phyloP scores from a whole-genome alignment of 2,888 invertebrate genomes.

The Myathropa florea region DNA sequence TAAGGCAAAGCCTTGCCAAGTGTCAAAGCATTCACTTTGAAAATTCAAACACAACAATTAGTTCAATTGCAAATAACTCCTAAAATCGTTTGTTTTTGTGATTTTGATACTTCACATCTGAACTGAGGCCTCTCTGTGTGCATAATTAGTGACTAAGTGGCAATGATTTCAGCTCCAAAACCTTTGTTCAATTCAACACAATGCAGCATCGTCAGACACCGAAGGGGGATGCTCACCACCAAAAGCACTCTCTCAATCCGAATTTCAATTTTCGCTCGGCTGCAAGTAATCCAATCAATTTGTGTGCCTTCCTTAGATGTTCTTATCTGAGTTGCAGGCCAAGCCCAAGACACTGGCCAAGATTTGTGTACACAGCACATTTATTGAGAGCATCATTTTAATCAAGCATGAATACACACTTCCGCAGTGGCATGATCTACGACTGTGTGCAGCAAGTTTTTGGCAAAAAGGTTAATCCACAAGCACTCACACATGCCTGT shows the following conservation, averaged over 20 bases:
- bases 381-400: conserved; percentile 12
- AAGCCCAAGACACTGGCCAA: not conserved
- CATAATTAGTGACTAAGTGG: not conserved
- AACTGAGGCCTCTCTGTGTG: not conserved
- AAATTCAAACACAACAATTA: not conserved
- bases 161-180: not conserved
- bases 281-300: conserved; percentile 48
- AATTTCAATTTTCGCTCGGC: conserved; percentile 15
- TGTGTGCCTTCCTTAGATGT: not conserved
- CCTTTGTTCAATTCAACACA: not conserved
- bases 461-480: conserved; percentile 9
- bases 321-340: not conserved
- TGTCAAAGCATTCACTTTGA: not conserved
- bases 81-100: not conserved
- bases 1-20: not conserved
- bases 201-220: not conserved
- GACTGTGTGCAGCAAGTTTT: not conserved
- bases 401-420: conserved; percentile 24
- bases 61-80: not conserved
- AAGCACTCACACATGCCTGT: not conserved
- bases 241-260: not conserved
- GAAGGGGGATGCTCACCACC: no score
- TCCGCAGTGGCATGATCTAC: not conserved
- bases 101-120: not conserved
- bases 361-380: conserved; percentile 1